Evolutionary conservation across 35 echinoderm and acorn worm species (phyloP), one percentile per base, ranked within the genome.

Genomic region (Acanthaster planci): DNA sequence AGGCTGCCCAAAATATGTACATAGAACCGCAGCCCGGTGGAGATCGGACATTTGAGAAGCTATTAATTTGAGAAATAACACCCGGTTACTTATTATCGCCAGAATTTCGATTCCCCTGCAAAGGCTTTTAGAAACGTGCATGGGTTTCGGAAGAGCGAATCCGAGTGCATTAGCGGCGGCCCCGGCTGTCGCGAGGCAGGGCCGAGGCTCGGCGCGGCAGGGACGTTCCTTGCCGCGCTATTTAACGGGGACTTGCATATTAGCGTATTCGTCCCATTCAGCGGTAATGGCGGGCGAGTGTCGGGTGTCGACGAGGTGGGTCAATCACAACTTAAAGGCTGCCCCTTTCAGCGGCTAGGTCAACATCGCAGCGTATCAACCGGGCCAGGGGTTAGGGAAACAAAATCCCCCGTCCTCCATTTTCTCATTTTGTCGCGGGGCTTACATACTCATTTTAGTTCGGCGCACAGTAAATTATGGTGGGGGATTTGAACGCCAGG

Each of bases 1-100:
- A 47, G 42, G 42, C 42, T 47, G 42, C 42, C 42, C 42, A 72
- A 68, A 72, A 72, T 31, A 72, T 72, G 64, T 30, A 26, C 64
- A 21, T 72, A 26, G 30, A 72, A 72, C 22, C 64, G 30, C 64
- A 72, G 22, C 64, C 64, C 26, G 14, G 34, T 72, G 19, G 30
- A 26, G 64, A 72, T 72, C 64, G 34, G 64, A 72, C 64, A 72
- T 72, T 34, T 26, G 64, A 72, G 64, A 72, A 72, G 64, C 64
- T 72, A 72, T 72, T 72, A 72, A 72, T 72, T 72, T 72, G 64
- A 72, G 64, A 72, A 72, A 72, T 72, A 72, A 72, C 64, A 72
- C 64, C 64, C 64, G 64, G 64, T 72, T 72, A 72, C 64, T 72
- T 72, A 72, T 72, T 72, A 72, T 72, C 64, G 26, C n/a, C 26